Evolutionary conservation across 2,113 vertebrate species (phyloP).

Genomic region (Leuciscus idus): DNA sequence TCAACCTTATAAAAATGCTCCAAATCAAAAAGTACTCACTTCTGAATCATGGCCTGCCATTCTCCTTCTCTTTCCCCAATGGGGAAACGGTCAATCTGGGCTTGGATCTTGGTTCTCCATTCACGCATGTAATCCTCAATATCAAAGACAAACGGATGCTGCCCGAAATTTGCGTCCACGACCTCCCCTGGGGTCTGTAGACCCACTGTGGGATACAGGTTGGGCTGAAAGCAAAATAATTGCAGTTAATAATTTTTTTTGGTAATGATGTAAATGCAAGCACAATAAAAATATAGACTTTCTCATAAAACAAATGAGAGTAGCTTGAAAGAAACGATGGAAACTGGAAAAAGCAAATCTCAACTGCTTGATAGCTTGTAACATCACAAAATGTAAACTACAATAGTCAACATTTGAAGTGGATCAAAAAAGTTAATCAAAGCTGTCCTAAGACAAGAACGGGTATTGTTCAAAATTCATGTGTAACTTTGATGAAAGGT

Average conservation of each 20-base stretch:
- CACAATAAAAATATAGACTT: background rate
- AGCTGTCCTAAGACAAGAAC: too few species aligned
- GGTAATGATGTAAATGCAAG: background rate
- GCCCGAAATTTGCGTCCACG: slow-evolving; percentile 97
- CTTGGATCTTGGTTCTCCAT: slow-evolving; percentile 98
- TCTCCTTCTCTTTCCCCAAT: slow-evolving; percentile 94
- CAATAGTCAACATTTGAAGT: too few species aligned
- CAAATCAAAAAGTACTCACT: slow-evolving; percentile 77
- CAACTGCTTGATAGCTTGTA: too few species aligned
- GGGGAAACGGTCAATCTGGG: slow-evolving; percentile 94
- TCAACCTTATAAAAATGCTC: background rate
- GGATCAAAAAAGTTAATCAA: too few species aligned
- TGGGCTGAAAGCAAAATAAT: slow-evolving; percentile 81
- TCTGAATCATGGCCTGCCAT: slow-evolving; percentile 99
- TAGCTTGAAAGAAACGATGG: background rate
- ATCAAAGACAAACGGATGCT: slow-evolving; percentile 97
- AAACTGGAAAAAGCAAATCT: too few species aligned
- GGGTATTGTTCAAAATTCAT: too few species aligned
- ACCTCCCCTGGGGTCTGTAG: slow-evolving; percentile 98
- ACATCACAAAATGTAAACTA: too few species aligned
- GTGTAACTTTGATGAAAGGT: too few species aligned
- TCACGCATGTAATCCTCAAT: slow-evolving; percentile 99
- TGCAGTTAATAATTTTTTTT: background rate
- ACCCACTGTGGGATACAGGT: slow-evolving; percentile 97
- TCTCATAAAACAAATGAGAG: background rate